Percentiles rank a stretch among this genome's conserved stretches.
These are phyloP conservation scores for Podabrus alpinus DNA, from an alignment of 2,888 invertebrate species.

Conservation along the genomic window DNA sequence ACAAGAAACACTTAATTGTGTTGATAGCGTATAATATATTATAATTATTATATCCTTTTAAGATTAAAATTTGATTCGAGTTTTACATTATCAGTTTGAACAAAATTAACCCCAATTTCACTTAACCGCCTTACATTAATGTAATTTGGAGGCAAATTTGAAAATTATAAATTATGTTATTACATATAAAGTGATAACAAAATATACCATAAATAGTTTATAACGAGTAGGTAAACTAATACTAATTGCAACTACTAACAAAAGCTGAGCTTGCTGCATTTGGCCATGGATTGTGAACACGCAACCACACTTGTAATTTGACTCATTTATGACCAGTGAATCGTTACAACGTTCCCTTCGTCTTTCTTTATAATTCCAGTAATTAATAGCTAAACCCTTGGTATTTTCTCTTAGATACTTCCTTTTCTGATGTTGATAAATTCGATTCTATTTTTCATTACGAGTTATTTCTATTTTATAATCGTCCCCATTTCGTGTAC, in stretches of 20 bases:
- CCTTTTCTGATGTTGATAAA: not conserved
- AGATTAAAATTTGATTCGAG: not conserved
- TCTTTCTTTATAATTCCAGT: constrained; percentile 21
- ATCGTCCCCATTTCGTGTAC: not conserved
- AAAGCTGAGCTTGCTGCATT: constrained; percentile 29
- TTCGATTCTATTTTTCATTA: not conserved
- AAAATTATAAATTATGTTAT: constrained; percentile 12
- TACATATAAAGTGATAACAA: constrained; percentile 15
- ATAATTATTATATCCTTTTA: not conserved
- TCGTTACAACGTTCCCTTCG: constrained; percentile 25
- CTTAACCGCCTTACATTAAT: not conserved
- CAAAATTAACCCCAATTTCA: not conserved
- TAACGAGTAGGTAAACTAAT: constrained; percentile 16
- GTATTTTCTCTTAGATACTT: not conserved
- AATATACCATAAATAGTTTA: constrained; percentile 22
- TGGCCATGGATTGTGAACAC: constrained; percentile 36
- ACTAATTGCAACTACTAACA: constrained; percentile 36
- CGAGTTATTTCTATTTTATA: not conserved
- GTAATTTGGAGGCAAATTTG: not conserved
- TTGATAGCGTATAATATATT: not conserved
- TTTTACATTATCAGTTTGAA: not conserved
- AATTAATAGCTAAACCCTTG: constrained; percentile 18
- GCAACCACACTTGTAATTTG: constrained; percentile 34
- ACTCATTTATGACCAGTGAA: constrained; percentile 30
- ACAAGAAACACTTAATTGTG: not conserved